Evolutionary conservation across 2,797 vertebrate genomes (phyloP).

Genomic region (Sebastes minor): DNA sequence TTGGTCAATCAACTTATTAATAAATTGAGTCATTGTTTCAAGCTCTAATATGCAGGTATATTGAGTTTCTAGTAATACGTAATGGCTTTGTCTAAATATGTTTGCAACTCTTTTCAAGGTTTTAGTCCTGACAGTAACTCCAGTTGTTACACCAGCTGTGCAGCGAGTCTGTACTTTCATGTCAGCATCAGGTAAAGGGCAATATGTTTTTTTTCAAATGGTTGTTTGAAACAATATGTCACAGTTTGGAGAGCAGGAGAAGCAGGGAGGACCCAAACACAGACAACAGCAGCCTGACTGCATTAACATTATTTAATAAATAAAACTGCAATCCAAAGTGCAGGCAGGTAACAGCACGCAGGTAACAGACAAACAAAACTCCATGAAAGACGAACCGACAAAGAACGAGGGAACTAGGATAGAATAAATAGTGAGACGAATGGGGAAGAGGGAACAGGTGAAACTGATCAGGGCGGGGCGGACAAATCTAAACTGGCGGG

Average conservation of each 20-base stretch:
- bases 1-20: neutral
- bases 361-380: too few species aligned
- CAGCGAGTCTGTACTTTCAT: neutral
- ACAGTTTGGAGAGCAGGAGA: too few species aligned
- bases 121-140: neutral
- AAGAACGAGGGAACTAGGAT: too few species aligned
- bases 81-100: neutral
- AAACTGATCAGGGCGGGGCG: too few species aligned
- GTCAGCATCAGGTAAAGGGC: neutral
- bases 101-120: neutral
- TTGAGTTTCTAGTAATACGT: neutral
- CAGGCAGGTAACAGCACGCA: too few species aligned
- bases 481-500: too few species aligned
- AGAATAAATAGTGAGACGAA: too few species aligned
- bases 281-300: neutral
- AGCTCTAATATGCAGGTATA: neutral
- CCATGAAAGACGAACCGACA: too few species aligned
- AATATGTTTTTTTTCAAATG: neutral
- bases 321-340: neutral
- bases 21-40: neutral
- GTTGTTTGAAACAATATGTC: neutral
- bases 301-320: neutral
- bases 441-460: too few species aligned
- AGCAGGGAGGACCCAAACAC: too few species aligned
- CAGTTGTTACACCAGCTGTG: neutral